These are phyloP conservation scores for Coelopa frigida DNA, from an alignment of 1,140 invertebrate genomes.

Conservation along the genomic window DNA sequence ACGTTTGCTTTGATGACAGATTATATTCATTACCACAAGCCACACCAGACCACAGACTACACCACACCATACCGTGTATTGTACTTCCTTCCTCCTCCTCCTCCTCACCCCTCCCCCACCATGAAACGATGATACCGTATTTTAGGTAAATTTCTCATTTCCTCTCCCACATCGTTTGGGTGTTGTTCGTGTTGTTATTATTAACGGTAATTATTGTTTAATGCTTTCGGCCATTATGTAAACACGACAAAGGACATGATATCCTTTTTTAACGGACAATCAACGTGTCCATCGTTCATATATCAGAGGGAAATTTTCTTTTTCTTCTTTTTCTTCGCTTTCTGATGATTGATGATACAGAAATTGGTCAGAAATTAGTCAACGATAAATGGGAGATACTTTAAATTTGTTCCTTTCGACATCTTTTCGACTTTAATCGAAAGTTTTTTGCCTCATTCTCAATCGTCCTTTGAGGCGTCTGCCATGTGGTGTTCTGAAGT, in stretches of 20 bases:
- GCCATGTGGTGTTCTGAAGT: too few relatives aligned
- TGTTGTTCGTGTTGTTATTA: conserved; percentile 10
- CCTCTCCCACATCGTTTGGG: background rate
- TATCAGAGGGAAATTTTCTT: background rate
- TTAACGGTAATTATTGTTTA: conserved; percentile 34
- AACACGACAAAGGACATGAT: conserved; percentile 18
- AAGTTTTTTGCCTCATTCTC: too few relatives aligned
- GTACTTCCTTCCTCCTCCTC: too few relatives aligned
- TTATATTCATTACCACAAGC: conserved; percentile 41
- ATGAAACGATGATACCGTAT: too few relatives aligned
- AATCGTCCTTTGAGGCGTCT: too few relatives aligned
- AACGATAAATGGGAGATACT: too few relatives aligned
- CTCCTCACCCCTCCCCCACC: too few relatives aligned
- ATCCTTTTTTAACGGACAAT: conserved; percentile 1
- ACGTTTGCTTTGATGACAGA: conserved; percentile 41
- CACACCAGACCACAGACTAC: too few relatives aligned
- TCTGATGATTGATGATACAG: conserved; percentile 3
- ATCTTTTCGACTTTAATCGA: conserved; percentile 2
- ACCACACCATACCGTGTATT: too few relatives aligned
- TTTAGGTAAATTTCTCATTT: too few relatives aligned
- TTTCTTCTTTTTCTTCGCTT: background rate
- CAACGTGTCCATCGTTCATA: too few relatives aligned
- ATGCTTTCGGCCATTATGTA: conserved; percentile 22
- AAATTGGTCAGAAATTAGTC: conserved; percentile 13
- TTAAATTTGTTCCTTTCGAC: too few relatives aligned